These are phyloP conservation scores for Lasioglossum leucozonium DNA, from an alignment of 2,888 invertebrate species.

Conservation along the genomic window DNA sequence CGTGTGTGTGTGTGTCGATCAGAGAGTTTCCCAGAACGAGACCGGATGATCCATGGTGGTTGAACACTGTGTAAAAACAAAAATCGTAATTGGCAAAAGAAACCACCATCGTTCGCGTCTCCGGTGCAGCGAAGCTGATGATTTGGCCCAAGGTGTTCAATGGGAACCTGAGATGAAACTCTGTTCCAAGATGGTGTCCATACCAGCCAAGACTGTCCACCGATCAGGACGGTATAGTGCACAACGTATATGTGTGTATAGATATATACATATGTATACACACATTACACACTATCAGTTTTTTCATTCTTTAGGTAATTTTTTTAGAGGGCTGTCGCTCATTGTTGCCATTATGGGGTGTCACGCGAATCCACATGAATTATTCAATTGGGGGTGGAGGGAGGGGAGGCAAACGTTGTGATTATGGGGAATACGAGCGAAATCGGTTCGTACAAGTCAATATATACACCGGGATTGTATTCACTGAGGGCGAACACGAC, in stretches of 20 bases:
- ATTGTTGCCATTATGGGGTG: background rate
- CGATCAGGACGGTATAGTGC: background rate
- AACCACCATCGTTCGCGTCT: background rate
- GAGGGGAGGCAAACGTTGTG: background rate
- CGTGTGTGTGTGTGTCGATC: background rate
- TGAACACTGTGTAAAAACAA: background rate
- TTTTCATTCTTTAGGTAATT: background rate
- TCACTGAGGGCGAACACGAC: slow-evolving; percentile 5
- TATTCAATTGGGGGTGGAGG: background rate
- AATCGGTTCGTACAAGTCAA: background rate
- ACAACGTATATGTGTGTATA: slow-evolving; percentile 1
- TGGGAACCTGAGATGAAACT: background rate
- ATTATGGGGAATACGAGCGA: background rate
- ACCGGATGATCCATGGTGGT: background rate
- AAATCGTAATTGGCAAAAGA: background rate
- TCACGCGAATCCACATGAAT: background rate
- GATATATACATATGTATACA: background rate
- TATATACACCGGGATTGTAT: background rate
- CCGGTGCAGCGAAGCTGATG: background rate
- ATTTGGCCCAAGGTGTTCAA: slow-evolving; percentile 7
- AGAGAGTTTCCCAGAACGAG: background rate
- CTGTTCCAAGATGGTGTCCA: background rate
- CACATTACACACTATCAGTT: background rate
- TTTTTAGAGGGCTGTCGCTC: background rate
- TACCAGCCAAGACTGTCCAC: background rate